Conservation (phyloP, 2,113 vertebrate species). For the Polypterus bichir region DNA sequence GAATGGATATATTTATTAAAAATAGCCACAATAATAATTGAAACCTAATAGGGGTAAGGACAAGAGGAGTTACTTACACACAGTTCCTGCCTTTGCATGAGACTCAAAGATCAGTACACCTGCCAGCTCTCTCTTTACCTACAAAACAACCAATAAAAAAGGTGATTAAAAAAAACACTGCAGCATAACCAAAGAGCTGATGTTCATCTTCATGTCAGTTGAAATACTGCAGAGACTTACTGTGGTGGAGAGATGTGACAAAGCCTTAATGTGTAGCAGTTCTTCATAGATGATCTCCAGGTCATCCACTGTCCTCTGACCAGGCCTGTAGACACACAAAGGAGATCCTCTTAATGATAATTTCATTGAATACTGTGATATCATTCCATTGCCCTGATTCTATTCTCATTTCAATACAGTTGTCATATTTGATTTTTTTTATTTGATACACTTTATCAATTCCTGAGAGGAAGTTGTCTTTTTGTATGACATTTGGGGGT, state of each 20-base stretch:
- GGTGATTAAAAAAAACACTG: neutral
- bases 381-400: constrained; percentile 39
- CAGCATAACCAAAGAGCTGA: no score
- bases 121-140: constrained; percentile 88
- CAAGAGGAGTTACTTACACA: constrained; percentile 64
- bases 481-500: no score
- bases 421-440: no score
- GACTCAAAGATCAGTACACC: constrained; percentile 93
- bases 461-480: no score
- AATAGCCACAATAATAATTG: no score
- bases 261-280: constrained; percentile 91
- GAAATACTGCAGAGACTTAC: constrained; percentile 44
- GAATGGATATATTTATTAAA: no score
- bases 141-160: constrained; percentile 28
- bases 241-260: constrained; percentile 91
- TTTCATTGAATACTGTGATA: constrained; percentile 66
- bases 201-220: no score
- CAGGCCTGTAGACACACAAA: constrained; percentile 55
- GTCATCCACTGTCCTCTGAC: constrained; percentile 81
- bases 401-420: no score
- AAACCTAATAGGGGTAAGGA: no score
- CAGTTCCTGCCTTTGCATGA: constrained; percentile 85
- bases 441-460: no score
- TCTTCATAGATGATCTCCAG: constrained; percentile 96
- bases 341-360: constrained; percentile 59